Evolutionary conservation across 37 sponge, comb jelly and placozoan species (phyloP), one percentile per base, ranked within the genome.

Genomic region (Beroe ovata): DNA sequence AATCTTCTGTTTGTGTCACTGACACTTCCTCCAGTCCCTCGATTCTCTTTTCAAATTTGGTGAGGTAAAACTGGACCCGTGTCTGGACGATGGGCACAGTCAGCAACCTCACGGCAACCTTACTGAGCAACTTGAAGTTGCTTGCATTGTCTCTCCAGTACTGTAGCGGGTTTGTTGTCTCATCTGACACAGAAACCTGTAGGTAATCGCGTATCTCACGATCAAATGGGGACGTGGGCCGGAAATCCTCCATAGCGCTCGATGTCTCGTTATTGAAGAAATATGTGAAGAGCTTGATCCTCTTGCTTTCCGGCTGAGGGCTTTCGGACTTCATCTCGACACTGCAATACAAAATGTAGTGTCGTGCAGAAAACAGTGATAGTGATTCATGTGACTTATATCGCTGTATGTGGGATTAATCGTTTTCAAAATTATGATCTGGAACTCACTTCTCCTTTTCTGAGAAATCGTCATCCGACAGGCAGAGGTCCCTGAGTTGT

Each of bases 211-310:
- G 39, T 1, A 77, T 39, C 54, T 77, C 84, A n/a, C 47, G 4
- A 23, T 77, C 84, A 25, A 77, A 36, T 14, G 84, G 54, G 21
- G 54, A 42, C 2, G 25, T 2, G 26, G 84, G 35, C 26, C 54
- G 26, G 42, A 42, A 42, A 26, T 77, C 38, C 23, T 77, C 42
- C 28, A 28, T 3, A 33, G 28, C 14, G 33, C 30, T 30, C 18
- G 25, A 34, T 2, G 69, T 66, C 33, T 66, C 69, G 16, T 18
- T 14, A 30, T 37, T 66, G 69, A 37, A 66, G 84, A 77, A 77
- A 29, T 77, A 77, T 42, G 84, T 42, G n/a, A 77, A 42, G 47
- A 77, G 84, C 28, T 77, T 77, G 84, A 77, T 39, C 28, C 84
- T 42, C 47, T 77, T 77, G 3, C 54, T 42, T 4, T 77, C 84